Evolutionary conservation across 2,797 vertebrate species (phyloP), one percentile per base, ranked within the genome.

Genomic region (Euthynnus affinis): DNA sequence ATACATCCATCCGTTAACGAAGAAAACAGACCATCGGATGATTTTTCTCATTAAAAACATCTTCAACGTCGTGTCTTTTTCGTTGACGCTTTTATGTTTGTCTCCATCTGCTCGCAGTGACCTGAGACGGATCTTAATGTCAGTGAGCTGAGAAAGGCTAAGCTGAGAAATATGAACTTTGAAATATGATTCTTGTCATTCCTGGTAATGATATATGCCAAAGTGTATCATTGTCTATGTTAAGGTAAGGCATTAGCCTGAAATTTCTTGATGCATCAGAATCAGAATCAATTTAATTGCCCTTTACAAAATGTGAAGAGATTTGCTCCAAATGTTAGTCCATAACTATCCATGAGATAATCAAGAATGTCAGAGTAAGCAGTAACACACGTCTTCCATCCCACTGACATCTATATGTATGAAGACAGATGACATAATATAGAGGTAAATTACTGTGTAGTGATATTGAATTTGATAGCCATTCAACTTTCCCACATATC

Each of bases 91-190:
- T 73, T 58, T 32, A 0, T 23, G 58, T 55, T 74, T 65, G 52
- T 76, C 61, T 80, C 69, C 2, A 7, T 62, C 46, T 60, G 52
- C 22, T 84, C 1, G 51, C 82, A 79, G 37, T 70, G 89, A 85
- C 79, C 87, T 84, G 80, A 85, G 61, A 84, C 53, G 0, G 46
- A 59, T 61, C 55, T 81, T 80, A 91, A 89, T 89, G 85, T 87
- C 83, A 86, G 70, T 18, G 52, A 72, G 73, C 67, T 22, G 51
- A 55, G 37, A 76, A 67, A 65, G n/a, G 52, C 34, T 61, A 51
- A 60, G 52, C 52, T 0, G 12, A 22, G 29, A 72, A 27, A 68
- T 42, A 22, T 69, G 59, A 37, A 59, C 59, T 68, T 25, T 76
- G 73, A 85, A 57, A 63, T 74, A 76, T 81, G 84, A 87, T 62